Percentiles rank a stretch among this genome's conserved stretches.
phyloP scores from a whole-genome alignment of 1,140 invertebrate genomes.

The Drosophila simulans region DNA sequence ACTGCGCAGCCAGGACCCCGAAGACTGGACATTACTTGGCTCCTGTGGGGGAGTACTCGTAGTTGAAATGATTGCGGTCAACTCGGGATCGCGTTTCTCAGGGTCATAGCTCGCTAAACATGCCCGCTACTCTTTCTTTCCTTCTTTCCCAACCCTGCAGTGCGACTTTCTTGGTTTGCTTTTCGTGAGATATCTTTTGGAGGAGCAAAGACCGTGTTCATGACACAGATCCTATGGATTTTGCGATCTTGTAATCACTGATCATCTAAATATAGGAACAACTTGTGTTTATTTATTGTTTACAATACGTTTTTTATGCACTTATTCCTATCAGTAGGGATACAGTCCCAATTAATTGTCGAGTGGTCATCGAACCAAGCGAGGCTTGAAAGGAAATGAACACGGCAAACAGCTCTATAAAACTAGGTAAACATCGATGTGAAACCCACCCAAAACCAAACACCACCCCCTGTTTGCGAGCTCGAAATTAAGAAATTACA shows the following conservation, averaged over 20 bases:
- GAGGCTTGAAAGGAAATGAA: neutral
- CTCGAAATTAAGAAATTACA: constrained; percentile 54
- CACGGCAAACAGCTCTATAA: constrained; percentile 4
- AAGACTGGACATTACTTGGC: constrained; percentile 3
- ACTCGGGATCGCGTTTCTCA: constrained; percentile 57
- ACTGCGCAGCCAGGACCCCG: constrained; percentile 13
- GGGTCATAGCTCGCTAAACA: constrained; percentile 72
- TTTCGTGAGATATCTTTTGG: neutral
- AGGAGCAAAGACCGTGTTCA: too few relatives aligned
- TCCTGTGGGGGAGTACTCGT: constrained; percentile 42
- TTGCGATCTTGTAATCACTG: too few relatives aligned
- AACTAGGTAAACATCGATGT: constrained; percentile 16
- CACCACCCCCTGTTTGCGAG: constrained; percentile 14
- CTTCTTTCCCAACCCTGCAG: neutral
- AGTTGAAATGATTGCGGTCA: constrained; percentile 74
- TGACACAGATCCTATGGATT: too few relatives aligned
- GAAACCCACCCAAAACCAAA: constrained; percentile 9
- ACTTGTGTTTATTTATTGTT: too few relatives aligned
- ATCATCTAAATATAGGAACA: too few relatives aligned
- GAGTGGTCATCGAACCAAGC: neutral
- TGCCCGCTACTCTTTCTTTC: neutral
- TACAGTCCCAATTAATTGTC: neutral
- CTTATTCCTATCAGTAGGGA: neutral
- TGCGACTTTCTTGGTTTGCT: neutral
- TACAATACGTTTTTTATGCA: too few relatives aligned